These are phyloP conservation scores for Loripinus fragilis DNA, from an alignment of 2,888 invertebrate species.

Conservation along the genomic window DNA sequence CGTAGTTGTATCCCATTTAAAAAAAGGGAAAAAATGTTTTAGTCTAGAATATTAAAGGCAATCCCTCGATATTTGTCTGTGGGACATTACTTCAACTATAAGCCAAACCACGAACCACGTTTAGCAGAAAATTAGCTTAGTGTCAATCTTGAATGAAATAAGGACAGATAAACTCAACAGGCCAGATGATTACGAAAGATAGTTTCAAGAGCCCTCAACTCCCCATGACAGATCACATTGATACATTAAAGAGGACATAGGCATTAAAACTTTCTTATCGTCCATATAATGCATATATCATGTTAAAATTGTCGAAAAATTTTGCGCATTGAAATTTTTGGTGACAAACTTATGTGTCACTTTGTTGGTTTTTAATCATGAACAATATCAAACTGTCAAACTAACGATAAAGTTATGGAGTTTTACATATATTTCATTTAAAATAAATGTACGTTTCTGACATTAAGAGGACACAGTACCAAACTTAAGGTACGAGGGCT, in stretches of 20 bases:
- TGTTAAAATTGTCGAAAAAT: not conserved
- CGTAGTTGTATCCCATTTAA: no score
- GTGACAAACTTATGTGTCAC: slow-evolving; percentile 18
- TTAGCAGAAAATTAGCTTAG: slow-evolving; percentile 11
- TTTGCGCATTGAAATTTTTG: slow-evolving; percentile 12
- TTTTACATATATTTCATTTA: not conserved
- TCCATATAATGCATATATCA: slow-evolving; percentile 1
- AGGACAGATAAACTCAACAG: slow-evolving; percentile 4
- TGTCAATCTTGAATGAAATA: not conserved
- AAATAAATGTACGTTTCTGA: not conserved
- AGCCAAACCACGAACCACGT: no score
- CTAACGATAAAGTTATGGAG: not conserved
- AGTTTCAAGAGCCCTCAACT: not conserved
- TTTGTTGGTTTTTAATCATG: slow-evolving; percentile 6
- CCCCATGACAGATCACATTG: not conserved
- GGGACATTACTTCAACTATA: no score
- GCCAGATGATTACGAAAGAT: not conserved
- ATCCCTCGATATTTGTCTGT: no score
- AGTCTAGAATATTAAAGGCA: no score
- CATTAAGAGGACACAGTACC: not conserved
- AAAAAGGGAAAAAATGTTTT: no score
- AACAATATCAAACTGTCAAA: slow-evolving; percentile 10
- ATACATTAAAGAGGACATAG: not conserved
- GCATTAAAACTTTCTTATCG: not conserved
- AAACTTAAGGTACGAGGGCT: no score